Evolutionary conservation across 2,888 invertebrate species (phyloP).

Genomic region (Nomada fabriciana): DNA sequence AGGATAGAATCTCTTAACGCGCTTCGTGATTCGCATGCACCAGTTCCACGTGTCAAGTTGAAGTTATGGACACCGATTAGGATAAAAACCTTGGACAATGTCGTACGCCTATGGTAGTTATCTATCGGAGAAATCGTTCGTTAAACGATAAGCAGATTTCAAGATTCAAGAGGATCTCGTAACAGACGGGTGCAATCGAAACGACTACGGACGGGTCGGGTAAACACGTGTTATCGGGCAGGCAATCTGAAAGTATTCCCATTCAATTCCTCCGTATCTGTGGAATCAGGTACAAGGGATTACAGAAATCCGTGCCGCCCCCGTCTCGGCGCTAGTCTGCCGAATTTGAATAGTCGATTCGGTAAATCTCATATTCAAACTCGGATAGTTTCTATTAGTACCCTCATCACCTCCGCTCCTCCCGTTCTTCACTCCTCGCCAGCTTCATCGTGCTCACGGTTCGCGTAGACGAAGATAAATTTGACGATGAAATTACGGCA

Average conservation of each 20-base stretch:
- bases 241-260: slow-evolving; percentile 40
- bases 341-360: slow-evolving; percentile 56
- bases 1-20: slow-evolving; percentile 30
- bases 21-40: background rate
- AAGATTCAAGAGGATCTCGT: background rate
- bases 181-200: background rate
- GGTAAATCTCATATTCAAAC: slow-evolving; percentile 59
- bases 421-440: background rate
- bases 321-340: slow-evolving; percentile 9
- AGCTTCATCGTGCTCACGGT: slow-evolving; percentile 17
- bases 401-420: slow-evolving; percentile 39
- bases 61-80: background rate
- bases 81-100: too few relatives aligned
- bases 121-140: slow-evolving; percentile 1
- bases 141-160: slow-evolving; percentile 19
- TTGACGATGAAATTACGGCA: slow-evolving; percentile 70
- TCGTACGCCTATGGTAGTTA: background rate
- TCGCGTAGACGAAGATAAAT: slow-evolving; percentile 62
- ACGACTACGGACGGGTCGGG: slow-evolving; percentile 1
- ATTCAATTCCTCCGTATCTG: slow-evolving; percentile 38
- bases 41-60: background rate
- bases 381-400: slow-evolving; percentile 56
- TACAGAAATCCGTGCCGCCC: slow-evolving; percentile 36
- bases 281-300: slow-evolving; percentile 51
- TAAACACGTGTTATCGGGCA: slow-evolving; percentile 29